Conservation (phyloP, 2,797 vertebrate species). For the Helarctos malayanus region DNA sequence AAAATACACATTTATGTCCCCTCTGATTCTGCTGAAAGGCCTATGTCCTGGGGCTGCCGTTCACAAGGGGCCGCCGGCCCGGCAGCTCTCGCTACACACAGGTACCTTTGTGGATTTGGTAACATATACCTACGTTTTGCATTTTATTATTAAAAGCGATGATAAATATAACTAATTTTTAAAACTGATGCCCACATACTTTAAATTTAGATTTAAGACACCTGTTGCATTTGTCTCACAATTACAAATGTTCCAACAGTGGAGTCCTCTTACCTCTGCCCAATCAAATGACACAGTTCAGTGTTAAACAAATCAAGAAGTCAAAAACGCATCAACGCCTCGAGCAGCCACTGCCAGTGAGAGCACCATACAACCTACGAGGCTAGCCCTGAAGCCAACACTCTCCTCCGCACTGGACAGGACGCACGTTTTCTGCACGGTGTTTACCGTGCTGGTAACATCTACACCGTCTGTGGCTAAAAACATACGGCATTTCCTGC, state of each 20-base stretch:
- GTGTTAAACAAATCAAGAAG: neutral
- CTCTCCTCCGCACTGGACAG: neutral
- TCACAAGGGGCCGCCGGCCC: neutral
- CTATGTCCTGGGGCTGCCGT: neutral
- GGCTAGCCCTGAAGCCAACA: neutral
- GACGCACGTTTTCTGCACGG: rapidly evolving
- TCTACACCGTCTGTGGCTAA: neutral
- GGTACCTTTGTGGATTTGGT: rapidly evolving
- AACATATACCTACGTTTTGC: rapidly evolving
- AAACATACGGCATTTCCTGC: neutral
- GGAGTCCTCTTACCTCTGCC: neutral
- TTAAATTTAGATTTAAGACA: neutral
- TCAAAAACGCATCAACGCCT: neutral
- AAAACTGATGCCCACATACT: neutral
- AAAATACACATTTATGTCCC: neutral
- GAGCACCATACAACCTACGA: rapidly evolving
- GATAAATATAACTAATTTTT: neutral
- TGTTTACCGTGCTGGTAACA: rapidly evolving
- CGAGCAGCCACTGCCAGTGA: neutral
- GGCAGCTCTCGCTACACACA: neutral
- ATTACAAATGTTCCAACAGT: neutral
- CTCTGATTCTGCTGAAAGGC: neutral
- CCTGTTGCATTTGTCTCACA: neutral
- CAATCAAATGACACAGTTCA: neutral
- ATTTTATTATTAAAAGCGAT: neutral